Conservation (phyloP, 2,797 vertebrate species). For the Melanotaenia maccullochi region DNA sequence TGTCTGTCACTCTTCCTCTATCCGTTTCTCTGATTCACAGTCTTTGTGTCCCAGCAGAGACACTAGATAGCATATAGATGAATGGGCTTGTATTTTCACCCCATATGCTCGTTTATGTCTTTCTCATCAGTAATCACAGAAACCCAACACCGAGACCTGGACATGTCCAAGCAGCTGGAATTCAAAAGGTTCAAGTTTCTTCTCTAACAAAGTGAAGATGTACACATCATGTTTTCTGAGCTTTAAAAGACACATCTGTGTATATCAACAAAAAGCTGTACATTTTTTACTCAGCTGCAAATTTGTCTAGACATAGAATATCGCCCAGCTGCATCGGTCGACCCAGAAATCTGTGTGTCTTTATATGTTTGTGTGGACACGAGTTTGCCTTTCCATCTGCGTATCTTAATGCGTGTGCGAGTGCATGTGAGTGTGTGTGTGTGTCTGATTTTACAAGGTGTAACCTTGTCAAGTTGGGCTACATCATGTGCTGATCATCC, state of each 20-base stretch:
- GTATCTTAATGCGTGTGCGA: constrained; percentile 11
- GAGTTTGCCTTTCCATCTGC: constrained; percentile 27
- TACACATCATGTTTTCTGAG: neutral
- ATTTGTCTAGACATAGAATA: constrained; percentile 47
- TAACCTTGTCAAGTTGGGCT: constrained; percentile 65
- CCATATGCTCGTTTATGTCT: constrained; percentile 22
- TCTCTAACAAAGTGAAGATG: constrained; percentile 25
- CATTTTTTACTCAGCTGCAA: constrained; percentile 28
- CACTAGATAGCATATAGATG: constrained; percentile 37
- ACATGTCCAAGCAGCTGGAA: neutral
- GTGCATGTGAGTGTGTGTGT: constrained; percentile 12
- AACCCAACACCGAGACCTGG: neutral
- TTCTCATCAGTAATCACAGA: constrained; percentile 9
- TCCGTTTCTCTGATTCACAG: constrained; percentile 43
- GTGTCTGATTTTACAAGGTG: constrained; percentile 51
- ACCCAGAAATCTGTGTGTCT: constrained; percentile 27
- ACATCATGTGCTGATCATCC: constrained; percentile 80
- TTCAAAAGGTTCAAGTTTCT: constrained; percentile 10
- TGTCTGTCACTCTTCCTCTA: constrained; percentile 40
- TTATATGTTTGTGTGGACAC: constrained; percentile 10
- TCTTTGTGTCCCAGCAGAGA: constrained; percentile 42
- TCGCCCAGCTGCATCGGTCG: constrained; percentile 38
- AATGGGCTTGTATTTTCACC: constrained; percentile 40
- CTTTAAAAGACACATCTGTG: neutral
- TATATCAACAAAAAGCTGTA: constrained; percentile 13